These are phyloP conservation scores for Micromesistius poutassou DNA, from an alignment of 2,797 vertebrate genomes.

Conservation along the genomic window DNA sequence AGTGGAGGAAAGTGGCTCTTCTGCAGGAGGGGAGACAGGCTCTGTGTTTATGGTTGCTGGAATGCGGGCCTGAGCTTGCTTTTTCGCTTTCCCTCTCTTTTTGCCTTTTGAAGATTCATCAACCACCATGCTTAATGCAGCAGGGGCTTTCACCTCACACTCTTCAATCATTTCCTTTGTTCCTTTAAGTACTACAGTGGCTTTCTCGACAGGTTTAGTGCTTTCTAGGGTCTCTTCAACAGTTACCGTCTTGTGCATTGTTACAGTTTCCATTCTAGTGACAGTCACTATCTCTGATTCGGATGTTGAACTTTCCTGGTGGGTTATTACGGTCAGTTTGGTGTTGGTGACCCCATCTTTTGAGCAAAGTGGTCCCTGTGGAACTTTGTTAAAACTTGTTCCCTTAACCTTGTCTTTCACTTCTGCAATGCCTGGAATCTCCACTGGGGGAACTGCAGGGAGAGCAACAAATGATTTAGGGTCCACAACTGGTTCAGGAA, in stretches of 20 bases:
- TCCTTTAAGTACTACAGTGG: constrained; percentile 24
- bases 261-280: constrained; percentile 52
- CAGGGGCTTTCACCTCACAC: constrained; percentile 30
- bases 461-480: constrained; percentile 17
- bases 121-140: constrained; percentile 29
- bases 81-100: constrained; percentile 66
- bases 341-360: constrained; percentile 14
- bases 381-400: constrained; percentile 25
- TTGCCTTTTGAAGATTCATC: constrained; percentile 55
- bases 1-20: constrained; percentile 33
- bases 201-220: constrained; percentile 35
- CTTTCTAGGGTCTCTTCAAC: constrained; percentile 32
- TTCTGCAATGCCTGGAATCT: constrained; percentile 24
- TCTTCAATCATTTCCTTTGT: constrained; percentile 31
- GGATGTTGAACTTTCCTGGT: constrained; percentile 34
- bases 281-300: constrained; percentile 31
- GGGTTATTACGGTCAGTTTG: constrained; percentile 16
- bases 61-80: constrained; percentile 40
- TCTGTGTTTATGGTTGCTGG: constrained; percentile 39
- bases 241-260: constrained; percentile 39
- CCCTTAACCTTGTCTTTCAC: constrained; percentile 35
- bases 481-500: constrained; percentile 25
- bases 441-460: constrained; percentile 34
- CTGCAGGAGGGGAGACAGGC: constrained; percentile 35
- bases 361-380: constrained; percentile 30